Evolutionary conservation across 2,113 vertebrate genomes (phyloP), one percentile per base, ranked within the genome.

Genomic region (Formicarius rufipectus): DNA sequence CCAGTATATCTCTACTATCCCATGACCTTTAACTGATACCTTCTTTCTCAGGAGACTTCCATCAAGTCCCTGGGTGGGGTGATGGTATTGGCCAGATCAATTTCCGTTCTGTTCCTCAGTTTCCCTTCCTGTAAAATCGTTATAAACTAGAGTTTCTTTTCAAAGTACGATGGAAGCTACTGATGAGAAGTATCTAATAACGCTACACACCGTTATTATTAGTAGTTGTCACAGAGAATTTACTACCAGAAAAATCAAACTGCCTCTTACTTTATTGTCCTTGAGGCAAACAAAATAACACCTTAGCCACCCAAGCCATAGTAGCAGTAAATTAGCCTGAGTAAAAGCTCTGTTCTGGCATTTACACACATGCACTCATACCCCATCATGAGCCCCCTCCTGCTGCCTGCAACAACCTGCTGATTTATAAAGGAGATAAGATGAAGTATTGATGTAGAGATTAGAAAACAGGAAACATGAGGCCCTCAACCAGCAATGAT

Each of bases 391-490:
- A 90, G 73, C 79, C 79, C 90, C 76, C 92, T 92, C 16, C 8
- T 93, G 68, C 92, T 87, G 95, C 79, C 89, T 84, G 86, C 88
- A 56, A 73, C 85, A 84, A 78, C 74, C 81, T 89, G 71, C 79
- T 39, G 95, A 96, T 97, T 93, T 63, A 66, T 78, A 45, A 87
- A 66, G 58, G 56, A 97, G 95, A 97, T 96, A 97, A 88, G 72
- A 68, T 81, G 81, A 95, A 33, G 59, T 89, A 79, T 13, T 69
- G 96, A 97, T 95, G 93, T 87, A 68, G 89, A 97, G 96, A 98
- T 97, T 96, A 97, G 94, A 96, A 95, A 95, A 97, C 97, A 97
- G 98, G 98, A 98, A 98, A 93, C 40, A 71, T 39, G 89, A 95
- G 96, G 97, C 95, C 89, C 96, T 84, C 82, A 75, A 69, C 93